These are phyloP conservation scores for Epinephelus malabaricus DNA, from an alignment of 2,797 vertebrate species.

Conservation along the genomic window DNA sequence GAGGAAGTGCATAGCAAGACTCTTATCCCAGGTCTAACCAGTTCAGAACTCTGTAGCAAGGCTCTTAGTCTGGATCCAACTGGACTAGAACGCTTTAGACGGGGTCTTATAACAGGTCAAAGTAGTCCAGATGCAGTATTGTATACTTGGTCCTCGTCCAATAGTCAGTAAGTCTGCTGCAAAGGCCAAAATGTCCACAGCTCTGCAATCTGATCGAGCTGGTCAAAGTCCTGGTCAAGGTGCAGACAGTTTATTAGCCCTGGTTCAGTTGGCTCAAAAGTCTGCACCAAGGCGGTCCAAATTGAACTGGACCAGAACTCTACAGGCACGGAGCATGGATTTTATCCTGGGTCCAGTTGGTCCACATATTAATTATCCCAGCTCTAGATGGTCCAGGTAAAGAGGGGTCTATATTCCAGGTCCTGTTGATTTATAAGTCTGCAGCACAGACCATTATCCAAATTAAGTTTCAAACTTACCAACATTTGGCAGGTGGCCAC, in stretches of 20 bases:
- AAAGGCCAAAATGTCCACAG: not conserved
- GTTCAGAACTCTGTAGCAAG: no score
- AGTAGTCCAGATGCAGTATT: not conserved
- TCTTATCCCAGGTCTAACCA: not conserved
- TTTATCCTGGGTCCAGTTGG: not conserved
- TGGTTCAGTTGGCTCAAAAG: not conserved
- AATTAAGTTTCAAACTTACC: constrained; percentile 24
- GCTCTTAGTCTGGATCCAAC: not conserved
- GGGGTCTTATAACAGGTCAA: no score
- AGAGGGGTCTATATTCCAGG: not conserved
- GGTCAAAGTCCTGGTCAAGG: not conserved
- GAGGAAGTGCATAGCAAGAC: no score
- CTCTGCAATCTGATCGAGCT: not conserved
- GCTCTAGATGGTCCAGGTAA: not conserved
- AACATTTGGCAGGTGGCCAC: constrained; percentile 25
- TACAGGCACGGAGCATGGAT: no score
- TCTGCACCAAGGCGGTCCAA: not conserved
- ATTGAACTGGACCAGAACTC: not conserved
- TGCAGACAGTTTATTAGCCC: no score
- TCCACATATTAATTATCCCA: not conserved
- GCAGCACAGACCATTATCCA: constrained; percentile 12
- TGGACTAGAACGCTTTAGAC: not conserved
- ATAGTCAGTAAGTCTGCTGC: not conserved
- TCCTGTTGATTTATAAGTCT: constrained; percentile 1
- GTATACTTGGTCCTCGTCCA: not conserved